Evolutionary conservation across 2,797 vertebrate species (phyloP).

Genomic region (Onychomys arenicola): DNA sequence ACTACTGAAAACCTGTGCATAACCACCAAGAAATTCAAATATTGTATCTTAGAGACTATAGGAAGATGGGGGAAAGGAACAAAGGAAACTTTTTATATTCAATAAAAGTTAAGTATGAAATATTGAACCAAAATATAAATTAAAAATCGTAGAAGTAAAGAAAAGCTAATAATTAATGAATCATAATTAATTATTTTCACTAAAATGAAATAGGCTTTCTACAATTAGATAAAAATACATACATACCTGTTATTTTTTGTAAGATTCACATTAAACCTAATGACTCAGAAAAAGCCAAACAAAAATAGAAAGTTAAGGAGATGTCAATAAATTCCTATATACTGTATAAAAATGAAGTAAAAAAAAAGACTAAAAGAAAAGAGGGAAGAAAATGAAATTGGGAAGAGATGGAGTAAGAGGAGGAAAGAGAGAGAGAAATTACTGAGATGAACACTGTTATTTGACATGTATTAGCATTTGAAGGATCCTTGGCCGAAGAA

Average conservation of each 20-base stretch:
- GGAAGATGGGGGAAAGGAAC: not conserved
- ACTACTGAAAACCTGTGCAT: not conserved
- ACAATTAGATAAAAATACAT: not conserved
- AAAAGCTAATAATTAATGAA: not conserved
- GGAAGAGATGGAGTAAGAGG: not conserved
- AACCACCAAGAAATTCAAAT: no score
- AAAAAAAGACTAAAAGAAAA: not conserved
- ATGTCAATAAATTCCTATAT: not conserved
- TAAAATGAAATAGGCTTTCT: not conserved
- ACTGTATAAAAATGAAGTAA: not conserved
- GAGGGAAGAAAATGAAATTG: no score
- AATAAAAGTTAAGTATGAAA: not conserved
- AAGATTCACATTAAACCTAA: not conserved
- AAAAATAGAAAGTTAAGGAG: not conserved
- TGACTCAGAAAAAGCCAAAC: not conserved
- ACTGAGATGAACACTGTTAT: not conserved
- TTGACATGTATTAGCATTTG: not conserved
- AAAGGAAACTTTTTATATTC: not conserved
- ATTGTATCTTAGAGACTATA: not conserved
- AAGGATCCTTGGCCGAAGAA: not conserved
- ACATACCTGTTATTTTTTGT: not conserved
- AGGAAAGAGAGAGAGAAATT: not conserved
- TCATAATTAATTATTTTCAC: not conserved
- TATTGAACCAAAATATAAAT: no score
- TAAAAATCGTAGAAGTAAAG: not conserved